A percentile compares a stretch with the other conserved stretches of the same genome.
Conservation (phyloP, 1,140 invertebrate species). For the Drosophila jambulina region DNA sequence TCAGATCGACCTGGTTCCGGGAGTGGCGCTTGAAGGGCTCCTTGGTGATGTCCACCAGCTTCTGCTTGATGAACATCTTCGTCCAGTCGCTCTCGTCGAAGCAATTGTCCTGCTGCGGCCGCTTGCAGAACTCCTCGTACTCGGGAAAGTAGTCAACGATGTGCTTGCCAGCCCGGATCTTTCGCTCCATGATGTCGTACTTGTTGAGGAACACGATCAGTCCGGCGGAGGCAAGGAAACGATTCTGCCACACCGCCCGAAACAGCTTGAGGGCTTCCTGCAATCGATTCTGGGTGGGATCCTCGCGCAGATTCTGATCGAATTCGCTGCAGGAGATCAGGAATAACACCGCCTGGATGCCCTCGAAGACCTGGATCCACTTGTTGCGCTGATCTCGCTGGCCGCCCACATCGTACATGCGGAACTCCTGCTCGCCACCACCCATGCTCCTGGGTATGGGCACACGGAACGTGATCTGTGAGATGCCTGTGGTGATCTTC, state of each 20-base stretch:
- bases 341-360: conserved; percentile 92
- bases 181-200: conserved; percentile 91
- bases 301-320: conserved; percentile 91
- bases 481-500: conserved; percentile 89
- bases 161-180: conserved; percentile 88
- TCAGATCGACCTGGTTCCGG: conserved; percentile 68
- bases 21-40: conserved; percentile 79
- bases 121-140: conserved; percentile 86
- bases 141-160: conserved; percentile 89
- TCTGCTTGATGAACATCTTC: conserved; percentile 89
- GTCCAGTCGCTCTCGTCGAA: conserved; percentile 88
- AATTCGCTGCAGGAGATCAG: conserved; percentile 92
- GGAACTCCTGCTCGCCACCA: conserved; percentile 89
- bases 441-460: conserved; percentile 89
- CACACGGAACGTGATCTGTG: conserved; percentile 90
- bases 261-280: conserved; percentile 90
- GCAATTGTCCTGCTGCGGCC: conserved; percentile 84
- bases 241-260: conserved; percentile 91
- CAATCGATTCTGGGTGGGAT: conserved; percentile 89
- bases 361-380: conserved; percentile 94
- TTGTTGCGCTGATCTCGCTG: conserved; percentile 93
- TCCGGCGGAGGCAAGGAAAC: conserved; percentile 90
- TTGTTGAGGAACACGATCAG: conserved; percentile 94
- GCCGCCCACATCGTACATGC: conserved; percentile 93
- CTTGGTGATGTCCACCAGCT: conserved; percentile 86